These are phyloP conservation scores for Mesorhabditis spiculigera DNA, from an alignment of 2,888 invertebrate genomes.

Conservation along the genomic window DNA sequence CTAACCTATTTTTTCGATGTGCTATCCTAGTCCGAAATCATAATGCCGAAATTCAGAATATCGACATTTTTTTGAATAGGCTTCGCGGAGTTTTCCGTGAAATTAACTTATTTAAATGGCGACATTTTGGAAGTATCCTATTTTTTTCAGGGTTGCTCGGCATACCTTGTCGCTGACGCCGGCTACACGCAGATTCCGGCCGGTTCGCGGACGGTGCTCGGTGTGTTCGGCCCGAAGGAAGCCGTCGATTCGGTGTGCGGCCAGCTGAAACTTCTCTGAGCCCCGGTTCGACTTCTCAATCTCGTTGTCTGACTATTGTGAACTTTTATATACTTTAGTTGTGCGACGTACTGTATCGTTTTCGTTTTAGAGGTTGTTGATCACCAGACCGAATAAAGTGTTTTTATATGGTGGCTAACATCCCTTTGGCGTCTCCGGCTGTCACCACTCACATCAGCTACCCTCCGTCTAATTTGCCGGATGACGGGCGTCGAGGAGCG, in stretches of 20 bases:
- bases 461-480: too few species aligned
- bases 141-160: constrained; percentile 57
- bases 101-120: neutral
- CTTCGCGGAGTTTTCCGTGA: neutral
- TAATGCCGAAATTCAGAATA: neutral
- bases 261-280: constrained; percentile 59
- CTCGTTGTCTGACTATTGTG: too few species aligned
- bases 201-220: constrained; percentile 62
- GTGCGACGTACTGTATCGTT: too few species aligned
- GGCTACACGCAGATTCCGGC: constrained; percentile 64
- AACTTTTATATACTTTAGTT: too few species aligned
- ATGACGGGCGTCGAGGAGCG: too few species aligned
- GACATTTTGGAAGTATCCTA: neutral
- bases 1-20: neutral
- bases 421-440: too few species aligned
- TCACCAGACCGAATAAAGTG: too few species aligned
- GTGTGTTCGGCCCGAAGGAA: constrained; percentile 61
- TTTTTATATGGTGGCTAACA: too few species aligned
- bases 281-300: too few species aligned
- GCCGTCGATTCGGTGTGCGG: constrained; percentile 61
- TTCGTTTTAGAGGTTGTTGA: too few species aligned
- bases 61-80: neutral
- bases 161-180: constrained; percentile 64
- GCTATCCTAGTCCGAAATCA: neutral
- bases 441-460: too few species aligned